These are phyloP conservation scores for Helicoverpa assulta DNA, from an alignment of 2,888 invertebrate species.

Conservation along the genomic window DNA sequence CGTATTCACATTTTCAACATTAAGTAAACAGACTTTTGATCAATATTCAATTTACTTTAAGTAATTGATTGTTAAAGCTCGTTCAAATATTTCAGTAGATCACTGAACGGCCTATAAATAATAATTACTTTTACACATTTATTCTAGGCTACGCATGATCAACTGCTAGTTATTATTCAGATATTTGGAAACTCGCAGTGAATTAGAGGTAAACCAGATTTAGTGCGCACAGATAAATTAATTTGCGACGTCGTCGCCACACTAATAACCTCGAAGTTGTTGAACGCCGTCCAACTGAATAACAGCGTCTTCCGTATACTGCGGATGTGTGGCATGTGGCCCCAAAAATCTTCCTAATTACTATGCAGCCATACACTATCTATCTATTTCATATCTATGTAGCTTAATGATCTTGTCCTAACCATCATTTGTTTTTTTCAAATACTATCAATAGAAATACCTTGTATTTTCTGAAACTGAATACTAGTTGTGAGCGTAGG, in stretches of 20 bases:
- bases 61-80: neutral
- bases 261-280: constrained; percentile 81
- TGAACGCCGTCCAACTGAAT: constrained; percentile 85
- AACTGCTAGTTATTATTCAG: constrained; percentile 38
- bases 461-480: constrained; percentile 20
- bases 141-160: constrained; percentile 5
- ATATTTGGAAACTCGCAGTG: constrained; percentile 60
- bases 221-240: constrained; percentile 71
- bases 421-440: too few species aligned
- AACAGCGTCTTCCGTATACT: constrained; percentile 80
- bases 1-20: neutral
- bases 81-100: neutral
- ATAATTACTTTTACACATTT: constrained; percentile 20
- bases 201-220: constrained; percentile 65
- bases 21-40: too few species aligned
- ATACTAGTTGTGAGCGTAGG: constrained; percentile 28
- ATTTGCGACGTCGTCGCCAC: constrained; percentile 73
- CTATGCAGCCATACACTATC: constrained; percentile 40
- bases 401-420: constrained; percentile 9
- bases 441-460: constrained; percentile 4
- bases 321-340: constrained; percentile 78
- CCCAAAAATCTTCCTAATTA: constrained; percentile 72
- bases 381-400: constrained; percentile 16
- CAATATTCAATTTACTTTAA: too few species aligned
- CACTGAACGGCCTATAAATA: constrained; percentile 6